Conservation (phyloP, 2,888 invertebrate species). For the Sphaerolaimus hirsutus region DNA sequence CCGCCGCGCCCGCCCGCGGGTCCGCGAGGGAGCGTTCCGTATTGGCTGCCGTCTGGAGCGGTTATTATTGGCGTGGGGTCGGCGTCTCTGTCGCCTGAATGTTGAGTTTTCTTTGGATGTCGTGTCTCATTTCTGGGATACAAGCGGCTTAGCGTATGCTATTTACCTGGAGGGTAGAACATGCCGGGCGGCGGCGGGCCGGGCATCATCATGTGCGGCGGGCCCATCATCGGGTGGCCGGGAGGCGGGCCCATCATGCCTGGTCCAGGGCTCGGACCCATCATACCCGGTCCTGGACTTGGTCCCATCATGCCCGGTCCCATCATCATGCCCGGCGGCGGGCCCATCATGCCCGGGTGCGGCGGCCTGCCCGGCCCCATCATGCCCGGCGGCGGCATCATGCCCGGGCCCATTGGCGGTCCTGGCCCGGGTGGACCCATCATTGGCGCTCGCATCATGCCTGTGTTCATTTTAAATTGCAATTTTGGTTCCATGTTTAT, state of each 20-base stretch:
- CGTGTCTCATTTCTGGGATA: no score
- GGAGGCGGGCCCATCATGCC: background rate
- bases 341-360: conserved; percentile 6
- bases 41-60: background rate
- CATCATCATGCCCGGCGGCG: conserved; percentile 8
- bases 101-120: no score
- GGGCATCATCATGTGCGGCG: background rate
- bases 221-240: background rate
- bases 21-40: background rate
- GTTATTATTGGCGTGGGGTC: no score
- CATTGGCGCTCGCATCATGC: no score
- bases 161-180: background rate
- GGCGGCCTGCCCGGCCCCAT: conserved; percentile 6
- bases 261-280: background rate
- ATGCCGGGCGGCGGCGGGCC: background rate
- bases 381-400: conserved; percentile 9
- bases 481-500: no score
- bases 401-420: conserved; percentile 5
- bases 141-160: no score
- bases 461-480: no score
- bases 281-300: conserved; percentile 7
- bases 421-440: conserved; percentile 3
- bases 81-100: no score
- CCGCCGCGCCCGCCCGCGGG: no score
- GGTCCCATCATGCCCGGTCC: conserved; percentile 6